phyloP scores from a whole-genome alignment of 1,140 invertebrate genomes.

The Drosophila ananassae region DNA sequence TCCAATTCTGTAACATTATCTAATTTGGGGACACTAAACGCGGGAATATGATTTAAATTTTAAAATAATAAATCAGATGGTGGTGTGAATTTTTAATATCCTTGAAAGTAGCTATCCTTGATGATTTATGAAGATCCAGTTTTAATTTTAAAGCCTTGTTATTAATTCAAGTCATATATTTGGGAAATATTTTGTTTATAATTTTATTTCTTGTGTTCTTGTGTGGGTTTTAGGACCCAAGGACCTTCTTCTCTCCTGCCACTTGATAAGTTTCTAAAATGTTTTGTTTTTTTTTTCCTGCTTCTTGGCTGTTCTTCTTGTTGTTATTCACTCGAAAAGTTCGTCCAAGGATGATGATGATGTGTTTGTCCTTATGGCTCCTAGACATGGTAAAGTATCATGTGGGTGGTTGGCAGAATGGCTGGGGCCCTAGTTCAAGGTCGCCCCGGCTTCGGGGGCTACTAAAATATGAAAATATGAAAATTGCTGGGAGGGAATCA shows the following conservation, averaged over 20 bases:
- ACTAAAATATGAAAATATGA: constrained; percentile 48
- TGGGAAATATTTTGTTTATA: too few relatives aligned
- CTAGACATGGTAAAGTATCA: constrained; percentile 20
- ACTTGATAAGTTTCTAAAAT: constrained; percentile 53
- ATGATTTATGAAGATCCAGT: neutral
- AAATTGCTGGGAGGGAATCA: constrained; percentile 39
- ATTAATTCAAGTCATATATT: neutral
- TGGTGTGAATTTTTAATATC: too few relatives aligned
- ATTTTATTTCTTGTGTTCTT: too few relatives aligned
- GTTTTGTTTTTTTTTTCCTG: constrained; percentile 20
- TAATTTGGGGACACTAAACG: neutral
- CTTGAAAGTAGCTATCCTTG: too few relatives aligned
- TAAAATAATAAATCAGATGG: neutral
- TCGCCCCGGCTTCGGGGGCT: constrained; percentile 6
- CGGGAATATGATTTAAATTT: neutral
- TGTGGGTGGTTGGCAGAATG: constrained; percentile 1
- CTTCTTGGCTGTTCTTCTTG: constrained; percentile 59
- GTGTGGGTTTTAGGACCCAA: neutral
- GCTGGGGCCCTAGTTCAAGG: constrained; percentile 31
- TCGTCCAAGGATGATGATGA: constrained; percentile 57
- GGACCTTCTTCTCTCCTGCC: neutral
- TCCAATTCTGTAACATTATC: neutral
- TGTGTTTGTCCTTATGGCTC: constrained; percentile 29
- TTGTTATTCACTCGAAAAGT: constrained; percentile 51
- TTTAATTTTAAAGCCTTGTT: neutral